These are phyloP conservation scores for Plagodis pulveraria DNA, from an alignment of 2,888 invertebrate species.

Conservation along the genomic window DNA sequence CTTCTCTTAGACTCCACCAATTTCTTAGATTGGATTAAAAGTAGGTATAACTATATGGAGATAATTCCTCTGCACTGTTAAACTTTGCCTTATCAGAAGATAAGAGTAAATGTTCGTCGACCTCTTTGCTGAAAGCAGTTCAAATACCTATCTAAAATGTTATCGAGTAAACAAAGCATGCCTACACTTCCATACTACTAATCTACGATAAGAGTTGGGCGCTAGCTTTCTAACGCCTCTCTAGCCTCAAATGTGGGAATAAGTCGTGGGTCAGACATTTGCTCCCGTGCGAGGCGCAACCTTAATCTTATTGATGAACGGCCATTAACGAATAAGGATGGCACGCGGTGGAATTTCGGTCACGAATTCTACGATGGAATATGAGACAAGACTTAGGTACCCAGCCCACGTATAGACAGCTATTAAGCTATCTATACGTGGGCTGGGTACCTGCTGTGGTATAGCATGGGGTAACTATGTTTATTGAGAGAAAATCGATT, in stretches of 20 bases:
- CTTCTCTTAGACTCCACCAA: too few species aligned
- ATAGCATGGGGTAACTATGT: slow-evolving; percentile 2
- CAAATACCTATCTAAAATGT: too few species aligned
- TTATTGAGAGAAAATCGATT: neutral
- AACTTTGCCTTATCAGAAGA: too few species aligned
- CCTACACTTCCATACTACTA: slow-evolving; percentile 3
- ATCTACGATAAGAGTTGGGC: slow-evolving; percentile 48
- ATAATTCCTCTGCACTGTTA: too few species aligned
- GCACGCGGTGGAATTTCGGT: slow-evolving; percentile 12
- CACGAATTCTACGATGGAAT: slow-evolving; percentile 9
- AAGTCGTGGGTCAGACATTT: slow-evolving; percentile 68
- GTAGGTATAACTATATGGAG: too few species aligned
- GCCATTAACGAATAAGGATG: slow-evolving; percentile 46
- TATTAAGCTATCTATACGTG: too few species aligned
- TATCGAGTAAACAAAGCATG: slow-evolving; percentile 7
- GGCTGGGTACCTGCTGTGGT: too few species aligned
- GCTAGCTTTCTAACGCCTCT: slow-evolving; percentile 70
- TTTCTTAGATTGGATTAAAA: too few species aligned
- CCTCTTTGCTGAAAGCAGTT: too few species aligned
- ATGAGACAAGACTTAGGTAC: slow-evolving; percentile 5
- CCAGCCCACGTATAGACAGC: too few species aligned
- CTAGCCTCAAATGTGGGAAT: slow-evolving; percentile 65
- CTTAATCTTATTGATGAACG: slow-evolving; percentile 54
- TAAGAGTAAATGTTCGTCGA: too few species aligned
- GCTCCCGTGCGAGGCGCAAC: slow-evolving; percentile 58